Evolutionary conservation across 2,113 vertebrate species (phyloP).

Genomic region (Diphyllodes magnificus): DNA sequence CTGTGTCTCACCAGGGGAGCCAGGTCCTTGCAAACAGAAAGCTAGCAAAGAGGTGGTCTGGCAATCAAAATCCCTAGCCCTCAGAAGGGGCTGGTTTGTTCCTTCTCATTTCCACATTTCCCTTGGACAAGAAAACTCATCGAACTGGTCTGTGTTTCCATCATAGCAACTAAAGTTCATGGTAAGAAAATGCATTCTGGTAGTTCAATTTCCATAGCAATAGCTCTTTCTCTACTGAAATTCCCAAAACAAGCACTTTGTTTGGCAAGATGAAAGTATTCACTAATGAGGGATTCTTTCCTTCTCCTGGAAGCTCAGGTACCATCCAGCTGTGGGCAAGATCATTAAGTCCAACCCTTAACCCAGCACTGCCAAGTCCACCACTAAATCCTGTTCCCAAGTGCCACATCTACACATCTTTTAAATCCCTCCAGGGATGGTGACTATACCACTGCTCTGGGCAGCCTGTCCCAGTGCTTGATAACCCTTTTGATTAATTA

Average conservation of each 20-base stretch:
- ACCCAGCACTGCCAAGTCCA: neutral
- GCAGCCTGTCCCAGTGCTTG: neutral
- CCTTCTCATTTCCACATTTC: neutral
- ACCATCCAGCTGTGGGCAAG: neutral
- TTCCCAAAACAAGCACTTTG: neutral
- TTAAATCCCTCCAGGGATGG: neutral
- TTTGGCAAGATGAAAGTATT: neutral
- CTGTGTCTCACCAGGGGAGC: neutral
- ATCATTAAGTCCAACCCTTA: neutral
- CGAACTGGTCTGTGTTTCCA: neutral
- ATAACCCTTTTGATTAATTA: neutral
- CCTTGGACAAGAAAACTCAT: neutral
- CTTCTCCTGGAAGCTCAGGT: neutral
- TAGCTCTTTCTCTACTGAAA: neutral
- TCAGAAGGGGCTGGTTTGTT: neutral
- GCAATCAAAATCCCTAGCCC: neutral
- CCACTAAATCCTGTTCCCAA: neutral
- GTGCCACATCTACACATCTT: neutral
- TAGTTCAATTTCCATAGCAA: neutral
- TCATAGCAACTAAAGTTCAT: neutral
- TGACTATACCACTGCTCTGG: neutral
- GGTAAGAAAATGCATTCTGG: neutral
- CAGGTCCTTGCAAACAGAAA: neutral
- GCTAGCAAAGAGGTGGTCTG: neutral
- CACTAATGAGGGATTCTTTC: neutral